A percentile compares a stretch with the other conserved stretches of the same genome.
Evolutionary conservation across 2,797 vertebrate species (phyloP).

Genomic region (Monodelphis domestica): DNA sequence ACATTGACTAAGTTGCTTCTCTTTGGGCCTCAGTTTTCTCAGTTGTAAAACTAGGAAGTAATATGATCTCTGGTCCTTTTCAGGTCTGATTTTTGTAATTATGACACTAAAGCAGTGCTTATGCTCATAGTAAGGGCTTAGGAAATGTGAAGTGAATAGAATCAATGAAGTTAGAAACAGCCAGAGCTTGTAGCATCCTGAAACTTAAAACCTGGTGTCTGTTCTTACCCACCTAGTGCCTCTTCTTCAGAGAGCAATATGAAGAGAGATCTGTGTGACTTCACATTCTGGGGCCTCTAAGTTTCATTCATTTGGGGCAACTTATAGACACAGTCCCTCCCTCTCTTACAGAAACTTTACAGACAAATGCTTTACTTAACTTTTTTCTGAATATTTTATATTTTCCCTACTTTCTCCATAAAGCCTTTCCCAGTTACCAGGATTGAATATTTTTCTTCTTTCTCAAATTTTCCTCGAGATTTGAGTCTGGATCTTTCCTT

Average conservation of each 20-base stretch:
- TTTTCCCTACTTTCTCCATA: neutral
- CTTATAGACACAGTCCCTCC: no score
- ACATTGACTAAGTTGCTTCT: neutral
- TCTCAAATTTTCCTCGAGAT: neutral
- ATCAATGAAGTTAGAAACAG: neutral
- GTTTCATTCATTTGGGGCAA: neutral
- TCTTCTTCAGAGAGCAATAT: neutral
- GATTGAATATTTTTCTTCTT: neutral
- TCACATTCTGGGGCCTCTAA: neutral
- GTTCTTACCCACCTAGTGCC: no score
- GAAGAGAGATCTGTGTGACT: neutral
- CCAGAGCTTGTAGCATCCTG: neutral
- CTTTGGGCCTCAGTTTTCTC: neutral
- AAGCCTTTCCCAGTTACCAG: neutral
- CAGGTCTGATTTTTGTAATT: neutral
- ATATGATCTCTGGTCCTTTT: neutral
- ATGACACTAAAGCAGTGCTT: neutral
- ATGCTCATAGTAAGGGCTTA: neutral
- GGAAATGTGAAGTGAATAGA: neutral
- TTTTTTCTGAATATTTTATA: constrained; percentile 1
- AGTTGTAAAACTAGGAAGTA: neutral
- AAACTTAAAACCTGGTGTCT: neutral
- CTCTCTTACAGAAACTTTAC: neutral
- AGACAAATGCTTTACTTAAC: fast-evolving
- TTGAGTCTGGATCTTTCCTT: neutral